Base-by-base conservation (phyloP, 2,888 invertebrate genomes). In the Xylocampa areola region DNA sequence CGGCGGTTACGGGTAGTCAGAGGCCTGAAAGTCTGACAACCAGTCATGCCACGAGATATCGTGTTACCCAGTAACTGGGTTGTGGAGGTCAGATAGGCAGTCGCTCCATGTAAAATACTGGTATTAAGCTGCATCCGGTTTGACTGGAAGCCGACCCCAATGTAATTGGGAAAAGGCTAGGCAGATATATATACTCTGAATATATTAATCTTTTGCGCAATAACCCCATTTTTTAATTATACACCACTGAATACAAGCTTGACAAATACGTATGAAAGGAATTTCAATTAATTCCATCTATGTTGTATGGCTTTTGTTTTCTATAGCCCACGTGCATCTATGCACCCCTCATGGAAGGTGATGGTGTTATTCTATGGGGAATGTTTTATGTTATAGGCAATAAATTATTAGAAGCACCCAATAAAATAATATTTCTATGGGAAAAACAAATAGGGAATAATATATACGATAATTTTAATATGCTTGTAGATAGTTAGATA, bases 341-440 rank as follows among this genome's bases (percentile, higher is more conserved):
- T 35, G 32, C 51, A 58, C 60, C 76, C 76, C 55, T 69, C 61
- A 19, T 23, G 25, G 13, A 33, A 35, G 30, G 35, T 17, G 32
- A 25, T 27, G 30, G 25, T 55, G 44, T 51, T 58, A 39, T 68
- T 57, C 25, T 40, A 35, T 44, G 30, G 37, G 33, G 53, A 44
- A 52, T 53, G 47, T 55, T 75, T 66, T 63, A 72, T 66, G 55
- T 17, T 13, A 62, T 37, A 43, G 23, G 53, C 49, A 40, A 73
- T 74, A 68, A 47, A 59, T 30, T 51, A 37, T 55, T 59, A 16
- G 32, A 61, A 66, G 55, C 55, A 54, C 60, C 49, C 41, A 50
- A 69, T 75, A 69, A 72, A 75, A 64, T 59, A 50, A 68, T 63
- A 71, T 71, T 55, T 36, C 29, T 64, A 51, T 72, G 73, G 43